These are phyloP conservation scores for Pristionchus mayeri DNA, from an alignment of 2,888 invertebrate genomes.

Conservation along the genomic window DNA sequence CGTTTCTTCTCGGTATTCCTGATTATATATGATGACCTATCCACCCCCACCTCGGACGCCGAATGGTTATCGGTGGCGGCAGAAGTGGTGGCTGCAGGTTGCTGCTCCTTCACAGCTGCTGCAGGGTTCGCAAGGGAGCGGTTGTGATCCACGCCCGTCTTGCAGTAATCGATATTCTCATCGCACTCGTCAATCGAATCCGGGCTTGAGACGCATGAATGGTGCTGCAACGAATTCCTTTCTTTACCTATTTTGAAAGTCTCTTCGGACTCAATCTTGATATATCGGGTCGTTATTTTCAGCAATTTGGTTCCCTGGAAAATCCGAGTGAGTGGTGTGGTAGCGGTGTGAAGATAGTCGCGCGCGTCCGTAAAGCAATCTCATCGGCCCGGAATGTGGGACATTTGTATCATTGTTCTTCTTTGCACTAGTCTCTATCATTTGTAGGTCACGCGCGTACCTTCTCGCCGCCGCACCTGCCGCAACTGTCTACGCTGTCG, in stretches of 20 bases:
- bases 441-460: background rate
- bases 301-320: too few species aligned
- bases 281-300: too few species aligned
- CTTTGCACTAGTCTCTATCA: too few species aligned
- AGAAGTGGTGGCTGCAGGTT: background rate
- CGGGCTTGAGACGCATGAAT: conserved; percentile 22
- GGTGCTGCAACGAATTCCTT: background rate
- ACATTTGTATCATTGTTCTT: too few species aligned
- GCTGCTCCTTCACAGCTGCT: background rate
- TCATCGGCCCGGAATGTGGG: too few species aligned
- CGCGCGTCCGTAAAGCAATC: too few species aligned
- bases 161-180: conserved; percentile 19
- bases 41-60: background rate
- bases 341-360: too few species aligned
- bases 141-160: too few species aligned
- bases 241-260: too few species aligned
- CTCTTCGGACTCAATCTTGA: too few species aligned
- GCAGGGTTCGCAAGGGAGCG: background rate
- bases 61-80: background rate
- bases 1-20: background rate
- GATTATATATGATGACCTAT: background rate
- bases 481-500: background rate
- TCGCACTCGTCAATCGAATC: conserved; percentile 30
- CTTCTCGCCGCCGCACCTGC: background rate
- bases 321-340: too few species aligned